Evolutionary conservation across 1,140 invertebrate species (phyloP), one percentile per base, ranked within the genome.

Genomic region (roundworm (Caenorhabditis elegans)): DNA sequence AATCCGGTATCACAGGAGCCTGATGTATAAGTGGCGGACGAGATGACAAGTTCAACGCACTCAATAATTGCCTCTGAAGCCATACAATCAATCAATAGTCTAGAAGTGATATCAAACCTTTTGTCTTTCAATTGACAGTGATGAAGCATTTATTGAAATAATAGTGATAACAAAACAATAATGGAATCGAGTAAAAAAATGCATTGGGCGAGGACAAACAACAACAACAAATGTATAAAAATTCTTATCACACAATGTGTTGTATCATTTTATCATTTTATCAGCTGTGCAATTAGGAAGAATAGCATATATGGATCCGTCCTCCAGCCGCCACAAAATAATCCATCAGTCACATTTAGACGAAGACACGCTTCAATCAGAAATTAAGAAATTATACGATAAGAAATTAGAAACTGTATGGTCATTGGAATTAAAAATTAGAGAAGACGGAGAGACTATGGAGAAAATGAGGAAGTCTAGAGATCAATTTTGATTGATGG

Each of bases 401-500:
- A 28, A 65, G 55, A 65, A 65, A 65, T 60, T 31, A 60, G 53
- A 28, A 60, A 60, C 53, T 34, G 17, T 22, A 8, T 11, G 19
- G n/a, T 39, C n/a, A n/a, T n/a, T n/a, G n/a, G n/a, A n/a, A n/a
- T n/a, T n/a, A n/a, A n/a, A n/a, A n/a, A n/a, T n/a, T n/a, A n/a
- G n/a, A n/a, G n/a, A n/a, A n/a, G n/a, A n/a, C n/a, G n/a, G n/a
- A n/a, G n/a, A n/a, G n/a, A n/a, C n/a, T n/a, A n/a, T n/a, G n/a
- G n/a, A n/a, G n/a, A n/a, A n/a, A n/a, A n/a, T n/a, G 34, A n/a
- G 8, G 22, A 49, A 70, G 43, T 39, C 60, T 70, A n/a, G 43
- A 70, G 60, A n/a, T 70, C 60, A n/a, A 70, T 70, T 70, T 55
- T 70, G 60, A 70, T 70, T 39, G 60, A 22, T 34, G n/a, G 17